phyloP scores from a whole-genome alignment of 2,113 vertebrate species.

The Tragelaphus scriptus region DNA sequence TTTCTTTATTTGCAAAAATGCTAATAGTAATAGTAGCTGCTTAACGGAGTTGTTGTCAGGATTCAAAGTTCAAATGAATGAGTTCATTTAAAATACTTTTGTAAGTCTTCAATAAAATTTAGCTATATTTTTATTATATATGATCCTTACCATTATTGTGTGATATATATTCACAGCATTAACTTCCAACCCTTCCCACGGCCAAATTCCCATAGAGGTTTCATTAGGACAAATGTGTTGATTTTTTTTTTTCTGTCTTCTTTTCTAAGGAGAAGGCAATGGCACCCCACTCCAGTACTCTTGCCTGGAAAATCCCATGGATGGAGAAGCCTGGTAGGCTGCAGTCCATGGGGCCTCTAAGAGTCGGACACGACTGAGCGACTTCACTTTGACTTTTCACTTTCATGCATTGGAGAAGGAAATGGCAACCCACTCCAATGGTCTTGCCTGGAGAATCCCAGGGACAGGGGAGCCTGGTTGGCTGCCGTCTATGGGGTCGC shows the following conservation, averaged over 20 bases:
- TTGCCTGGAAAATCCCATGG: too few species aligned
- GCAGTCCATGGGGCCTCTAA: too few species aligned
- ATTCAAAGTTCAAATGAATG: slow-evolving; percentile 2
- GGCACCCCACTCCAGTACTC: too few species aligned
- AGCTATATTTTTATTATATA: not conserved
- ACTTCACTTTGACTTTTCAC: too few species aligned
- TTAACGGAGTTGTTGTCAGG: not conserved
- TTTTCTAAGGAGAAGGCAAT: not conserved
- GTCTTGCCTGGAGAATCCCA: too few species aligned
- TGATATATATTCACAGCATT: not conserved
- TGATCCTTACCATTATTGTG: not conserved
- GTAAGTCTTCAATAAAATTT: not conserved
- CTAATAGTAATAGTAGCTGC: not conserved
- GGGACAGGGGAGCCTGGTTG: too few species aligned
- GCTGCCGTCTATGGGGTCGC: too few species aligned
- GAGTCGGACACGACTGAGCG: too few species aligned
- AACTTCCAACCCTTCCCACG: not conserved
- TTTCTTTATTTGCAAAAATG: slow-evolving; percentile 22
- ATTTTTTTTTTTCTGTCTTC: not conserved
- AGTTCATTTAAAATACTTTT: not conserved
- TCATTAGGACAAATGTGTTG: not conserved
- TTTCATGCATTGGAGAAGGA: too few species aligned
- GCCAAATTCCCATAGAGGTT: not conserved
- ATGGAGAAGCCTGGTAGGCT: too few species aligned
- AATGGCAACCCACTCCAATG: too few species aligned